Evolutionary conservation across 2,113 vertebrate species (phyloP).

Genomic region (Xerus inauris): DNA sequence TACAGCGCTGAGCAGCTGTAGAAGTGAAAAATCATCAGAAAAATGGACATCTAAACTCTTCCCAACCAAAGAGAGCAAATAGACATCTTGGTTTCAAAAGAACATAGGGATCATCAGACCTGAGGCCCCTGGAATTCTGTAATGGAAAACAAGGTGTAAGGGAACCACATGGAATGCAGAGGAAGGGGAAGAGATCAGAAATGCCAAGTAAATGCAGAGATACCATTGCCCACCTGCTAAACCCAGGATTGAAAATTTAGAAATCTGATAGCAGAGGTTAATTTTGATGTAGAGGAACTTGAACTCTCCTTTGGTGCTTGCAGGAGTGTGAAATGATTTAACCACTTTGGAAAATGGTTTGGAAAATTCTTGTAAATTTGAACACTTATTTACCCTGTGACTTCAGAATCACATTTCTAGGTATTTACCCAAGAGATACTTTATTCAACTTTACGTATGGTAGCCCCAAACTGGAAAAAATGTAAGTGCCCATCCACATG

Average conservation of each 20-base stretch:
- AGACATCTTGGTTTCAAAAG: slow-evolving; percentile 22
- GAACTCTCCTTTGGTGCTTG: neutral
- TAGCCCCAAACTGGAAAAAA: neutral
- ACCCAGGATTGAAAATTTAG: neutral
- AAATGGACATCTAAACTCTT: slow-evolving; percentile 4
- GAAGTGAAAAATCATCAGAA: slow-evolving; percentile 53
- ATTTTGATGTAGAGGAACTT: neutral
- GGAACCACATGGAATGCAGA: neutral
- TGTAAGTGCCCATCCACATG: neutral
- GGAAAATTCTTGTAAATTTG: neutral
- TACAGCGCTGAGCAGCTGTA: slow-evolving; percentile 37
- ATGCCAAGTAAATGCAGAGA: neutral
- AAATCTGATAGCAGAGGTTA: neutral
- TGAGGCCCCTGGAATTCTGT: neutral
- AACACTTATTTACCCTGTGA: neutral
- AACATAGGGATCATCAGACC: neutral
- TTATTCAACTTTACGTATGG: neutral
- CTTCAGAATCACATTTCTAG: neutral
- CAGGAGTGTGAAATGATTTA: neutral
- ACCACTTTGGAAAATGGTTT: neutral
- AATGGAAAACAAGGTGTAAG: neutral
- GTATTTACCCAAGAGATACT: slow-evolving; percentile 13
- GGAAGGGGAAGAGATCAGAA: neutral
- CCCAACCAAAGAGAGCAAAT: slow-evolving; percentile 14
- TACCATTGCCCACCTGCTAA: neutral